Conservation (phyloP, 2,888 invertebrate species). For the Cryptus armator region DNA sequence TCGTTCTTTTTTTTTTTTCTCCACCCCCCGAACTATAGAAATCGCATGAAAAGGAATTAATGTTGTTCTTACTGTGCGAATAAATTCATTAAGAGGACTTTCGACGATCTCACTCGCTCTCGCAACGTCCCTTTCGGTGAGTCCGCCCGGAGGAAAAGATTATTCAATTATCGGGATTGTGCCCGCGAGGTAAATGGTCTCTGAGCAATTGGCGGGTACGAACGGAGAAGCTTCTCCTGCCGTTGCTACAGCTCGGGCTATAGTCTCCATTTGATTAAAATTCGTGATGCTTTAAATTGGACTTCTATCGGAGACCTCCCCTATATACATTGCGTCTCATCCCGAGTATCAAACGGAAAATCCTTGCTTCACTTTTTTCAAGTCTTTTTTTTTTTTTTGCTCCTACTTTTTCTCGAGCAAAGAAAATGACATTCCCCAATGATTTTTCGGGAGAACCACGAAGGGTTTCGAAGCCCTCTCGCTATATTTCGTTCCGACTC, state of each 20-base stretch:
- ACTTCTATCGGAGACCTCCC: slow-evolving; percentile 31
- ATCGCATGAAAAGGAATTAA: slow-evolving; percentile 64
- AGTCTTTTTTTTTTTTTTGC: neutral
- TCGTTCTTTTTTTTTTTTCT: slow-evolving; percentile 31
- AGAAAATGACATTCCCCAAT: slow-evolving; percentile 55
- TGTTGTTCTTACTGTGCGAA: slow-evolving; percentile 65
- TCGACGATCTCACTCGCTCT: slow-evolving; percentile 42
- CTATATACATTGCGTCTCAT: slow-evolving; percentile 5
- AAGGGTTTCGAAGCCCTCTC: slow-evolving; percentile 8
- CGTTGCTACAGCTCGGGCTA: slow-evolving; percentile 14
- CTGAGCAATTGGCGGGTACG: slow-evolving; percentile 61
- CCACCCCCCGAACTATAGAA: neutral
- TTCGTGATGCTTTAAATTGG: slow-evolving; percentile 62
- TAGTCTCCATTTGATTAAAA: slow-evolving; percentile 57
- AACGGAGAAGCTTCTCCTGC: slow-evolving; percentile 18
- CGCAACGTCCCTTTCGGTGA: slow-evolving; percentile 28
- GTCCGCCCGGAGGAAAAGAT: slow-evolving; percentile 46
- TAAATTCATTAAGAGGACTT: slow-evolving; percentile 66
- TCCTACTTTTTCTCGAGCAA: slow-evolving; percentile 18
- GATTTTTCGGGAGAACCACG: slow-evolving; percentile 33
- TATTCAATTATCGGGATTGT: slow-evolving; percentile 66
- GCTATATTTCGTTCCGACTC: neutral
- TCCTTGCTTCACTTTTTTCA: neutral
- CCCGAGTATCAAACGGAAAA: neutral
- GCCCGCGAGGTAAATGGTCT: slow-evolving; percentile 59